A percentile compares a stretch with the other conserved stretches of the same genome.
Conservation (phyloP, 2,113 vertebrate genomes). For the Loxodonta africana region DNA sequence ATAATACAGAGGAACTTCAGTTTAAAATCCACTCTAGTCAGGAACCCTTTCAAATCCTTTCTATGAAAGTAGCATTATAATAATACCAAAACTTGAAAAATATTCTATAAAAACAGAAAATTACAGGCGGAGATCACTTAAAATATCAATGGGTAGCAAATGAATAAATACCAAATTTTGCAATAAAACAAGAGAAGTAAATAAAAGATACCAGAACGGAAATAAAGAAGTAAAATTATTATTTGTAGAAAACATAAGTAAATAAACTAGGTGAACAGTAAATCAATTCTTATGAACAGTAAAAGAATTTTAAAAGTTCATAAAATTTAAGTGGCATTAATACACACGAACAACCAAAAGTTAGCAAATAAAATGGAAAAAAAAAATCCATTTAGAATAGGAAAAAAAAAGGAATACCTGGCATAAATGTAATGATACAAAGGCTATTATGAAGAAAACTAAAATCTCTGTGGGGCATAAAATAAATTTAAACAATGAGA, state of each 20-base stretch:
- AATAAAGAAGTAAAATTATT: slow-evolving; percentile 15
- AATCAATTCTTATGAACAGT: background rate
- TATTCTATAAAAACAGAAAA: background rate
- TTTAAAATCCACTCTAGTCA: background rate
- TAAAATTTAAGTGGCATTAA: background rate
- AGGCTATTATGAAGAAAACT: background rate
- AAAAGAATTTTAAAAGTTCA: slow-evolving; percentile 12
- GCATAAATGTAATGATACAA: background rate
- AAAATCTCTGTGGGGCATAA: background rate
- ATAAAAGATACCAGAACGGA: background rate
- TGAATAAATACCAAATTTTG: background rate
- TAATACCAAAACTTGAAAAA: background rate
- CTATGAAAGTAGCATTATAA: background rate
- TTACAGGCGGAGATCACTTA: background rate
- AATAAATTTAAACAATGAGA: background rate
- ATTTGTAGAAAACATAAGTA: background rate
- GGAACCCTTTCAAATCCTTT: background rate
- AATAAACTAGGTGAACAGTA: background rate
- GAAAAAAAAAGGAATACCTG: background rate
- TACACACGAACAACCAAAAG: background rate
- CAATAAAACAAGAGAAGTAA: slow-evolving; percentile 26
- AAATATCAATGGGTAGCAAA: background rate
- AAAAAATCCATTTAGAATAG: background rate
- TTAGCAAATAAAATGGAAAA: background rate
- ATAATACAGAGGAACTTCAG: background rate